Conservation (phyloP, 2,113 vertebrate genomes). For the Ardeotis arabs region DNA sequence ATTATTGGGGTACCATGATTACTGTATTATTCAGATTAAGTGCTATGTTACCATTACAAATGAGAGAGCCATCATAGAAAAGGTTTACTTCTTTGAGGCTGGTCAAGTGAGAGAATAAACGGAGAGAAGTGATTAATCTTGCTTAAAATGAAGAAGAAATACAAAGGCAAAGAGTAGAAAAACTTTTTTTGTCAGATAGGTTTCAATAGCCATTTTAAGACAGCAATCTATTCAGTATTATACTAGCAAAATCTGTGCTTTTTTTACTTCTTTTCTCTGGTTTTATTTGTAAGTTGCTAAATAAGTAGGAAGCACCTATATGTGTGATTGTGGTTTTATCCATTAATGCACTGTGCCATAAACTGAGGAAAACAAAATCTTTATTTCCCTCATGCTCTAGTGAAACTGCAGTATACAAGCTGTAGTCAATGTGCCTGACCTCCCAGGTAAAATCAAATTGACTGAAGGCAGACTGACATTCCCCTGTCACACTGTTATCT, state of each 20-base stretch:
- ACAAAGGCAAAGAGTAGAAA: not conserved
- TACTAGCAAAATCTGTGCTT: not conserved
- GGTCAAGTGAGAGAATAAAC: not conserved
- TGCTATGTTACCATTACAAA: not conserved
- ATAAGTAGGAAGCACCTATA: not conserved
- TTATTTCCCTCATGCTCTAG: not conserved
- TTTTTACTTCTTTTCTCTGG: fast-evolving
- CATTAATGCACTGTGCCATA: not conserved
- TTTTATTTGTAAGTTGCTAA: not conserved
- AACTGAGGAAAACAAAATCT: not conserved
- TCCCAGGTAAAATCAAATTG: not conserved
- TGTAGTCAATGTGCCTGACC: fast-evolving
- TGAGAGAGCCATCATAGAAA: not conserved
- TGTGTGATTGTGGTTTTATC: not conserved
- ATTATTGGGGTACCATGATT: not conserved
- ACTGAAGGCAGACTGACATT: not conserved
- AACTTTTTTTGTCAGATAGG: not conserved
- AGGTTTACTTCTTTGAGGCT: not conserved
- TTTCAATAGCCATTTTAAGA: not conserved
- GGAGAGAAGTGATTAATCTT: not conserved
- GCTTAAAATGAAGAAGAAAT: not conserved
- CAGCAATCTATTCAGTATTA: not conserved
- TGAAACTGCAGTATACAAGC: not conserved
- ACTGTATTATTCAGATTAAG: not conserved
- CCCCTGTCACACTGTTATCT: not conserved